Percentiles rank a stretch among this genome's conserved stretches.
Evolutionary conservation across 2,113 vertebrate genomes (phyloP).

Genomic region (Brachyistius frenatus): DNA sequence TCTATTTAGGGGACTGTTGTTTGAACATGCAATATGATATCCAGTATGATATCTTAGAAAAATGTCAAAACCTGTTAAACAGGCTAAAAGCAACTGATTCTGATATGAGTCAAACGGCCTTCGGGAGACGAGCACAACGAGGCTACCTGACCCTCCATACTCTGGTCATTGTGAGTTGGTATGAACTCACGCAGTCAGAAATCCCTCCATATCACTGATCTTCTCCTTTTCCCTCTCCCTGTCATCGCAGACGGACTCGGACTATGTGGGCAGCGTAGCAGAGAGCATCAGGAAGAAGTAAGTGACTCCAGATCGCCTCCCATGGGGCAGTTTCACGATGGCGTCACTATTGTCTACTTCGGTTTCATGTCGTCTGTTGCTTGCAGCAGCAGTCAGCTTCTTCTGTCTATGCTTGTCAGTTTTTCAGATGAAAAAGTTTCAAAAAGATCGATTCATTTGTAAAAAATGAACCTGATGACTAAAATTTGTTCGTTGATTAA

Average conservation of each 20-base stretch:
- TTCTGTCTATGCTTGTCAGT: neutral
- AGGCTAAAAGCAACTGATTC: too few species aligned
- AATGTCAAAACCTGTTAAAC: neutral
- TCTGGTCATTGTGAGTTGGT: neutral
- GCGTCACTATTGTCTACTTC: neutral
- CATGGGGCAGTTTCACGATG: slow-evolving; percentile 1
- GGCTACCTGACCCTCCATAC: neutral
- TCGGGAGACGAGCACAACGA: neutral
- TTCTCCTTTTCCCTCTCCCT: neutral
- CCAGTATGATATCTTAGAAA: too few species aligned
- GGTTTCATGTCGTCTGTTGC: slow-evolving; percentile 25
- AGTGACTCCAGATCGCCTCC: slow-evolving; percentile 62
- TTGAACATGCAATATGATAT: too few species aligned
- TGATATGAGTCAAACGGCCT: neutral
- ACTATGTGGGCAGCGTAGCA: slow-evolving; percentile 83
- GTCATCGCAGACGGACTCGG: slow-evolving; percentile 81
- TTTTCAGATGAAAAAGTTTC: too few species aligned
- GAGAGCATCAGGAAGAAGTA: slow-evolving; percentile 84
- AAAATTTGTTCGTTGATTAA: neutral
- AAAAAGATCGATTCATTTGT: too few species aligned
- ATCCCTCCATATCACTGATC: neutral
- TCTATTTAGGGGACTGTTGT: too few species aligned
- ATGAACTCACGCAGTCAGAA: neutral
- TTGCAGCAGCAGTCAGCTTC: neutral
- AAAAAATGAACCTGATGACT: too few species aligned